Evolutionary conservation across 2,113 vertebrate species (phyloP).

Genomic region (Eptesicus fuscus): DNA sequence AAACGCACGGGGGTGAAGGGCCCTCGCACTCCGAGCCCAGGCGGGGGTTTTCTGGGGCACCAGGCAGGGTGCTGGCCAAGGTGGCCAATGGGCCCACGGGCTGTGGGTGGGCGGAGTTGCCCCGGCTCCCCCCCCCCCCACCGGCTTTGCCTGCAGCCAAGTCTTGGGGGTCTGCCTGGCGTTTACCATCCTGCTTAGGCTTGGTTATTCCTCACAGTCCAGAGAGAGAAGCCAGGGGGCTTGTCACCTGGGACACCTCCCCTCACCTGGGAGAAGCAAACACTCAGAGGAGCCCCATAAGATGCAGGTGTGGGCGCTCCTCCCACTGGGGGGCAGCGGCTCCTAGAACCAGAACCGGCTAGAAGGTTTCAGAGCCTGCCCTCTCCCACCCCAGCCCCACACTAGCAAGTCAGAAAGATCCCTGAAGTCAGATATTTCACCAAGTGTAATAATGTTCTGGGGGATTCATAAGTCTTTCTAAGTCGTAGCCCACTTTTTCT

Average conservation of each 20-base stretch:
- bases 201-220: neutral
- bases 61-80: neutral
- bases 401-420: neutral
- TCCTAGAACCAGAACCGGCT: neutral
- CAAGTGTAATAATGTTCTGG: neutral
- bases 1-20: neutral
- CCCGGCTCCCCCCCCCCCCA: neutral
- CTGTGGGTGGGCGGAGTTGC: neutral
- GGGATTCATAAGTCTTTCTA: neutral
- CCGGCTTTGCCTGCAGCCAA: neutral
- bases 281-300: neutral
- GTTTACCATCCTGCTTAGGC: neutral
- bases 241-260: neutral
- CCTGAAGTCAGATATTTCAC: neutral
- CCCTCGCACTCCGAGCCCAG: neutral
- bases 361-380: neutral
- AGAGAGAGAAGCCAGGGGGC: neutral
- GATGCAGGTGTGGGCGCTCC: neutral
- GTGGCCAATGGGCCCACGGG: rapidly evolving
- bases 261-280: neutral
- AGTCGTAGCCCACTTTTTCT: neutral
- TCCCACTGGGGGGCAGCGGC: neutral
- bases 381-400: neutral
- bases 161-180: neutral
- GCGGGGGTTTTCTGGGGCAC: neutral